Evolutionary conservation across 2,888 invertebrate genomes (phyloP).

Genomic region (Netelia inedita): DNA sequence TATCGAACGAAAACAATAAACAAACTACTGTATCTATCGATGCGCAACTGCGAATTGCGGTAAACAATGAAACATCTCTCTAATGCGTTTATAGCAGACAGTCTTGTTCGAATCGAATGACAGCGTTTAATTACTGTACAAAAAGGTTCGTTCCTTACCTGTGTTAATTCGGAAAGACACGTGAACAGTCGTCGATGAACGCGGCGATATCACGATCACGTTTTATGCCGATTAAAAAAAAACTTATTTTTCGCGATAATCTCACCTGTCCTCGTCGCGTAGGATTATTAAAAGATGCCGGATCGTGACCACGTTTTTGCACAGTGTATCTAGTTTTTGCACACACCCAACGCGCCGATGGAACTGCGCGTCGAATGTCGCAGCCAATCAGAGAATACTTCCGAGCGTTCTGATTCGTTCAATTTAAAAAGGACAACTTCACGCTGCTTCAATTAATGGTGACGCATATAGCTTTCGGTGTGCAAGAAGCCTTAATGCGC

Average conservation of each 20-base stretch:
- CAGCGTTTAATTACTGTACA: neutral
- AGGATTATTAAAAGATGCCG: conserved; percentile 18
- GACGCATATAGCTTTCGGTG: too few relatives aligned
- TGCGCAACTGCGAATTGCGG: conserved; percentile 31
- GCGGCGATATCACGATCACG: neutral
- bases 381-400: too few relatives aligned
- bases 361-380: too few relatives aligned
- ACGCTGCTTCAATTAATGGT: too few relatives aligned
- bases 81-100: conserved; percentile 8
- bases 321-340: neutral
- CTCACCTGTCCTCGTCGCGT: neutral
- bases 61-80: conserved; percentile 47
- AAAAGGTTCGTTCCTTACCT: neutral
- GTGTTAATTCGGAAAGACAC: neutral
- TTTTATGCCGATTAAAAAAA: neutral
- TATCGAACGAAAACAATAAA: conserved; percentile 9
- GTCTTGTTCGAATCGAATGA: neutral
- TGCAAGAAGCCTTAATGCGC: too few relatives aligned
- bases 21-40: conserved; percentile 35
- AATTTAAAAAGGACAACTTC: too few relatives aligned
- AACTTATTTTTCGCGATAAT: neutral
- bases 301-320: conserved; percentile 34
- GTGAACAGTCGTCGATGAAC: neutral
- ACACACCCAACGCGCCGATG: too few relatives aligned
- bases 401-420: too few relatives aligned